A percentile compares a stretch with the other conserved stretches of the same genome.
These are phyloP conservation scores for Cyanoderma ruficeps DNA, from an alignment of 2,113 vertebrate genomes.

Conservation along the genomic window DNA sequence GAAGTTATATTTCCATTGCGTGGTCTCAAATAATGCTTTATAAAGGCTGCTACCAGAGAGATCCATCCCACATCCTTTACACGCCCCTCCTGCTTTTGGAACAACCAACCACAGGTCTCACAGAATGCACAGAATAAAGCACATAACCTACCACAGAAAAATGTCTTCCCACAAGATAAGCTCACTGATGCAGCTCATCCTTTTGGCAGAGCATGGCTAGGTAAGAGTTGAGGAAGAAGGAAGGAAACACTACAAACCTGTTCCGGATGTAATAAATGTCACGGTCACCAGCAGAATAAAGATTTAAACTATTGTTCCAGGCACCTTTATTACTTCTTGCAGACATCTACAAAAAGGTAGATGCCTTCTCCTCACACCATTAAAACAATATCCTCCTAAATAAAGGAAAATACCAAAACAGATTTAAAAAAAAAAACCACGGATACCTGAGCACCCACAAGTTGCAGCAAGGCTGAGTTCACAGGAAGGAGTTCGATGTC, in stretches of 20 bases:
- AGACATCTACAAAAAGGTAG: background rate
- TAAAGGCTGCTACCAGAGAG: background rate
- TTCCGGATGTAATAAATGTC: background rate
- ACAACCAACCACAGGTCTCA: fast-evolving
- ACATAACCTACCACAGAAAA: background rate
- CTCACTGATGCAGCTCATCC: background rate
- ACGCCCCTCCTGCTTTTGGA: background rate
- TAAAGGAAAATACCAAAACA: background rate
- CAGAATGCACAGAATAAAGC: background rate
- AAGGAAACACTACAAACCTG: background rate
- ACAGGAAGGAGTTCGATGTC: constrained; percentile 98
- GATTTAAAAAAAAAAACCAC: too few species aligned
- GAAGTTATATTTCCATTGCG: background rate
- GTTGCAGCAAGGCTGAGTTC: constrained; percentile 93
- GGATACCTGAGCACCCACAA: constrained; percentile 93
- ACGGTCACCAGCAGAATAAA: background rate
- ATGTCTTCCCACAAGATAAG: background rate
- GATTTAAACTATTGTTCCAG: background rate
- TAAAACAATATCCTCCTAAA: background rate
- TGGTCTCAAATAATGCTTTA: background rate
- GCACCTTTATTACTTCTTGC: background rate
- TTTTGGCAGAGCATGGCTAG: background rate
- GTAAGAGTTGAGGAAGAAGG: background rate
- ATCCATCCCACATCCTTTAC: background rate
- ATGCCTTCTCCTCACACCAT: background rate